Conservation (phyloP, 2,888 invertebrate genomes). For the Minunthozetes semirufus region DNA sequence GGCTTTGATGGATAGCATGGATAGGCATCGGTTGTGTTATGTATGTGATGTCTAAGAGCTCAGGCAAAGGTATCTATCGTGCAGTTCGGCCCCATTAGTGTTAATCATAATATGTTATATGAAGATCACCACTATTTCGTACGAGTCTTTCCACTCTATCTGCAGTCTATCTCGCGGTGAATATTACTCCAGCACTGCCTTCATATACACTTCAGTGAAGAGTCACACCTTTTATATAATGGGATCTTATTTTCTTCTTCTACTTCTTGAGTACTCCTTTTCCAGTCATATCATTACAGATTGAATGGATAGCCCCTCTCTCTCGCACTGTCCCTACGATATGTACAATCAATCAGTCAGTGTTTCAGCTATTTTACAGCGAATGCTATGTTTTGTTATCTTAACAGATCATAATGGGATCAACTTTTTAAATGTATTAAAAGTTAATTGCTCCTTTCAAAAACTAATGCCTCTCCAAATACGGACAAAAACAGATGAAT, state of each 20-base stretch:
- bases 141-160: neutral
- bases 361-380: neutral
- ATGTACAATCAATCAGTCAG: conserved; percentile 12
- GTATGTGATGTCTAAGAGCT: neutral
- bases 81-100: conserved; percentile 28
- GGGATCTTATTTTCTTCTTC: conserved; percentile 4
- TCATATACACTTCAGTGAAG: conserved; percentile 6
- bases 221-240: conserved; percentile 31
- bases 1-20: conserved; percentile 23
- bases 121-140: conserved; percentile 8
- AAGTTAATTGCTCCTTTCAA: neutral
- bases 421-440: neutral
- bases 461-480: no score
- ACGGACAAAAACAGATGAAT: no score
- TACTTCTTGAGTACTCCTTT: conserved; percentile 16
- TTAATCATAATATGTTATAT: conserved; percentile 28
- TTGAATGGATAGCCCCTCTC: neutral
- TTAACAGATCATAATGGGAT: conserved; percentile 7
- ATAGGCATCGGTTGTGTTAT: neutral
- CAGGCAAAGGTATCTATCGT: conserved; percentile 2
- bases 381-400: neutral
- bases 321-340: neutral
- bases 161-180: neutral
- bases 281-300: conserved; percentile 22
- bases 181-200: neutral